phyloP scores from a whole-genome alignment of 2,113 vertebrate species.

The Trogon melanurus region DNA sequence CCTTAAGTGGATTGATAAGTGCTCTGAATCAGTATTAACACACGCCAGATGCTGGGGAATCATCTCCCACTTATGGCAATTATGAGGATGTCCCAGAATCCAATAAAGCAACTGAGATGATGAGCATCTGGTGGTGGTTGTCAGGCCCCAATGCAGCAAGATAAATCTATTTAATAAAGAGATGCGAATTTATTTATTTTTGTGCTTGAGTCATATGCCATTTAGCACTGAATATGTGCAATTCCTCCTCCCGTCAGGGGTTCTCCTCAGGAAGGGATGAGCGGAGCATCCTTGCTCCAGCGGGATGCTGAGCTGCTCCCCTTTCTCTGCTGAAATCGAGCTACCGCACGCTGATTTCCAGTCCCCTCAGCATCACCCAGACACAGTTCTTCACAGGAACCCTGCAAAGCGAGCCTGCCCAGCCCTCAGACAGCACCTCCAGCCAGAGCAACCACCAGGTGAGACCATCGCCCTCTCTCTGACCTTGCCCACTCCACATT shows the following conservation, averaged over 20 bases:
- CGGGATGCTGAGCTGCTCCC: background rate
- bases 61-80: constrained; percentile 30
- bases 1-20: background rate
- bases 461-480: background rate
- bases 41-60: background rate
- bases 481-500: background rate
- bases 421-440: background rate
- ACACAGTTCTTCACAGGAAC: background rate
- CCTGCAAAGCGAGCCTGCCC: background rate
- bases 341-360: background rate
- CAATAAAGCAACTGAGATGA: background rate
- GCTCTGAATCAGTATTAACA: background rate
- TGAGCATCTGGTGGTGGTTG: background rate
- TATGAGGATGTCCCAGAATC: constrained; percentile 26
- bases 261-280: background rate
- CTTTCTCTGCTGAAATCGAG: background rate
- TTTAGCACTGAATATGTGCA: background rate
- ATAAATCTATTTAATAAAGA: background rate
- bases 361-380: background rate
- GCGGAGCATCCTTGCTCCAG: background rate
- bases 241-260: background rate
- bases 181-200: background rate
- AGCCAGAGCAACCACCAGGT: background rate
- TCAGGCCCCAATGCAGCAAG: background rate
- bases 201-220: background rate